Evolutionary conservation across 2,888 invertebrate species (phyloP).

Genomic region (Spilarctia lutea): DNA sequence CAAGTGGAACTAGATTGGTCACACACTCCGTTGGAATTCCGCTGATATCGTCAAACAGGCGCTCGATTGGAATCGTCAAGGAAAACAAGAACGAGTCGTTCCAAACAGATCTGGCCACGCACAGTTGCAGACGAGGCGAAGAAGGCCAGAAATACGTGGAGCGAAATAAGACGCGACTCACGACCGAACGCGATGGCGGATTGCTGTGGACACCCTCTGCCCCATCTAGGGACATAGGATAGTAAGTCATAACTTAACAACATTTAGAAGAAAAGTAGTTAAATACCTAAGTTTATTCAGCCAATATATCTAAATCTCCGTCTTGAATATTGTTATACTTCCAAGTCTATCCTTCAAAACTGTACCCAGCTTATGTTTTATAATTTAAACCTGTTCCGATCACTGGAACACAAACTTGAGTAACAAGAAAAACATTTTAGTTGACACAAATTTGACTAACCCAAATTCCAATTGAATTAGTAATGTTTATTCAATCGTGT

Average conservation of each 20-base stretch:
- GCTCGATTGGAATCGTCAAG: too few relatives aligned
- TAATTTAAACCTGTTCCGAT: neutral
- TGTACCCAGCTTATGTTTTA: neutral
- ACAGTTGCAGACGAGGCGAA: too few relatives aligned
- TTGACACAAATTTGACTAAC: neutral
- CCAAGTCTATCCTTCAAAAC: neutral
- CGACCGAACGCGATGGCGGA: too few relatives aligned
- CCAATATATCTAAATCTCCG: neutral
- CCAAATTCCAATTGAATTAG: neutral
- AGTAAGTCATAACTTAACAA: neutral
- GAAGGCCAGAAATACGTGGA: too few relatives aligned
- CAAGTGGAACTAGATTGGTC: too few relatives aligned
- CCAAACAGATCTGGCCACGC: too few relatives aligned
- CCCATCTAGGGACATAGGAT: too few relatives aligned
- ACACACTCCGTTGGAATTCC: too few relatives aligned
- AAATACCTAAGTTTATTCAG: neutral
- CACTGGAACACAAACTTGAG: neutral
- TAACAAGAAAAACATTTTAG: slow-evolving; percentile 1
- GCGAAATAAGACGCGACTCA: too few relatives aligned
- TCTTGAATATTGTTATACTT: neutral
- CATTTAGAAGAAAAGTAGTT: neutral
- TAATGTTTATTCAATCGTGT: neutral
- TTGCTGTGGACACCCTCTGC: too few relatives aligned
- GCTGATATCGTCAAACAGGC: too few relatives aligned
- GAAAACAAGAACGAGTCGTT: too few relatives aligned